These are phyloP conservation scores for Antechinus flavipes DNA, from an alignment of 2,113 vertebrate genomes.

Conservation along the genomic window DNA sequence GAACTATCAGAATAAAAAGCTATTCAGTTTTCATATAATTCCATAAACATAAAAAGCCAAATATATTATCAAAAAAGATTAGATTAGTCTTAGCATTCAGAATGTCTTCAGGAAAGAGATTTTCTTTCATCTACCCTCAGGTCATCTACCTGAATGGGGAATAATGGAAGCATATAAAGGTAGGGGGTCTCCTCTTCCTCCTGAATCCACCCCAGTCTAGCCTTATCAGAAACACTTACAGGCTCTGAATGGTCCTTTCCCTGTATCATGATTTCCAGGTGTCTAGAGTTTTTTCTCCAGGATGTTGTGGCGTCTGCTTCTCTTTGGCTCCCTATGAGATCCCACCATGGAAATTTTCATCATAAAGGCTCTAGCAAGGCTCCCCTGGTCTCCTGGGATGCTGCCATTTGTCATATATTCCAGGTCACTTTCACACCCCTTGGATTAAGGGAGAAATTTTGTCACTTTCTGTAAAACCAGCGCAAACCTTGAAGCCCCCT, in stretches of 20 bases:
- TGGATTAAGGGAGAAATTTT: neutral
- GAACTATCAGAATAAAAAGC: neutral
- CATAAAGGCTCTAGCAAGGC: neutral
- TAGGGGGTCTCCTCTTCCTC: neutral
- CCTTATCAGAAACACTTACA: neutral
- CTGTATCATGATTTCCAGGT: neutral
- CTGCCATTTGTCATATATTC: neutral
- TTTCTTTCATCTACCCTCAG: neutral
- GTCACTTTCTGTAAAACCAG: neutral
- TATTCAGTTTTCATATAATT: neutral
- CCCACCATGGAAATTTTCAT: neutral
- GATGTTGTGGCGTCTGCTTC: neutral
- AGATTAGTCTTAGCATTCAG: neutral
- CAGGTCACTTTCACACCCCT: neutral
- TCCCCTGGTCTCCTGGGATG: neutral
- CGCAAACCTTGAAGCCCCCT: neutral
- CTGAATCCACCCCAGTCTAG: neutral
- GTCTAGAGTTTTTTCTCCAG: neutral
- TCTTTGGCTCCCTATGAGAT: neutral
- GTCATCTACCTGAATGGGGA: neutral
- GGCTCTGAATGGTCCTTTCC: neutral
- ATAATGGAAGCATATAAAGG: neutral
- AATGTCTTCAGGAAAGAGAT: neutral
- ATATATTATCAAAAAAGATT: neutral
- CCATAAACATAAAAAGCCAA: neutral